phyloP scores from a whole-genome alignment of 2,797 vertebrate genomes.

The Gila robusta region DNA sequence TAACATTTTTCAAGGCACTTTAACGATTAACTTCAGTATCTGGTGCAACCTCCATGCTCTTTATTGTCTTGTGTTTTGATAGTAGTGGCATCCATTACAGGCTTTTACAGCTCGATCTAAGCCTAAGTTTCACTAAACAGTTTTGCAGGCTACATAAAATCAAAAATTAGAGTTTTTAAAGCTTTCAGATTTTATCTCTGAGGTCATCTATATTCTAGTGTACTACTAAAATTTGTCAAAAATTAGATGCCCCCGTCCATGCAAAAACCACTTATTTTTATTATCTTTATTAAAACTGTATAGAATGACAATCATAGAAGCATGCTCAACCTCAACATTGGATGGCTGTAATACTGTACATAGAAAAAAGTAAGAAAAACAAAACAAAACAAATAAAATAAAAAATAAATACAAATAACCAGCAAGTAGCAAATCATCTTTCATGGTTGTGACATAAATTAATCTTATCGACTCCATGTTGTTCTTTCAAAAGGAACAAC shows the following conservation, averaged over 20 bases:
- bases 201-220: background rate
- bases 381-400: background rate
- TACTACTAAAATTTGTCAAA: background rate
- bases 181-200: background rate
- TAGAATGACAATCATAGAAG: background rate
- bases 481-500: background rate
- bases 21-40: background rate
- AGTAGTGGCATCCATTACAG: background rate
- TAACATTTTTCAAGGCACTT: background rate
- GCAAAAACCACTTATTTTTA: background rate
- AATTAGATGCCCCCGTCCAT: background rate
- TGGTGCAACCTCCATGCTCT: background rate
- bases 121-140: background rate
- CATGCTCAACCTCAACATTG: background rate
- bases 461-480: background rate
- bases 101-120: background rate
- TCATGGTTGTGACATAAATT: background rate
- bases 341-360: background rate
- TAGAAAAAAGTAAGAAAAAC: background rate
- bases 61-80: background rate
- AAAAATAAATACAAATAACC: background rate
- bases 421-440: background rate
- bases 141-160: background rate
- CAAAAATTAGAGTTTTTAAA: background rate
- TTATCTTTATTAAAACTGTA: background rate